phyloP scores from a whole-genome alignment of 35 echinoderm and acorn worm genomes.

The Lytechinus variegatus region DNA sequence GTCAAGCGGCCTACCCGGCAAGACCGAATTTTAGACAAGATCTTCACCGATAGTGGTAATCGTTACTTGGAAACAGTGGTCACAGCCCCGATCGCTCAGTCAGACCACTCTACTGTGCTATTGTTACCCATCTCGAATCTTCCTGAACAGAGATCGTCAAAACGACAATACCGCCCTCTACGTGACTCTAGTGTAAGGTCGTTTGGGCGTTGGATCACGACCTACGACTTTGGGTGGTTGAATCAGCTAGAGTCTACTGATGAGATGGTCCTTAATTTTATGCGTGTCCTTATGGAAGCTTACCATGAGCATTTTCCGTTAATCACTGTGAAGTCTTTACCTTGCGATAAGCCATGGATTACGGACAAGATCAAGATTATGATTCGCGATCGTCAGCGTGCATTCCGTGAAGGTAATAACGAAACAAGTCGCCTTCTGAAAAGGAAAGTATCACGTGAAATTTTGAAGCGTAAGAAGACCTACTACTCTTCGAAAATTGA shows the following conservation, averaged over 20 bases:
- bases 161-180: neutral
- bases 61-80: constrained; percentile 13
- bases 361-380: neutral
- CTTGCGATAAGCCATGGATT: neutral
- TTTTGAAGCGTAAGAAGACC: too few species aligned
- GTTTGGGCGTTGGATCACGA: constrained; percentile 9
- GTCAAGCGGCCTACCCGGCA: constrained; percentile 12
- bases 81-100: neutral
- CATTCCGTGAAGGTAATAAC: too few species aligned
- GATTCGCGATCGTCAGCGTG: neutral
- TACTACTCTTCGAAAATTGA: too few species aligned
- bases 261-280: neutral
- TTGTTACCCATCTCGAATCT: neutral
- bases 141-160: neutral
- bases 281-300: neutral
- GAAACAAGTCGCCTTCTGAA: too few species aligned
- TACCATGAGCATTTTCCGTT: neutral
- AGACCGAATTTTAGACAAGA: constrained; percentile 12
- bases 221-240: neutral
- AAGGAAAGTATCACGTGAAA: too few species aligned
- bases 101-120: neutral
- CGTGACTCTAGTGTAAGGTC: neutral
- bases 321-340: neutral
- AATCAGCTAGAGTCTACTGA: neutral
- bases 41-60: neutral